Conservation (phyloP, 2,888 invertebrate species). For the Macaria liturata region DNA sequence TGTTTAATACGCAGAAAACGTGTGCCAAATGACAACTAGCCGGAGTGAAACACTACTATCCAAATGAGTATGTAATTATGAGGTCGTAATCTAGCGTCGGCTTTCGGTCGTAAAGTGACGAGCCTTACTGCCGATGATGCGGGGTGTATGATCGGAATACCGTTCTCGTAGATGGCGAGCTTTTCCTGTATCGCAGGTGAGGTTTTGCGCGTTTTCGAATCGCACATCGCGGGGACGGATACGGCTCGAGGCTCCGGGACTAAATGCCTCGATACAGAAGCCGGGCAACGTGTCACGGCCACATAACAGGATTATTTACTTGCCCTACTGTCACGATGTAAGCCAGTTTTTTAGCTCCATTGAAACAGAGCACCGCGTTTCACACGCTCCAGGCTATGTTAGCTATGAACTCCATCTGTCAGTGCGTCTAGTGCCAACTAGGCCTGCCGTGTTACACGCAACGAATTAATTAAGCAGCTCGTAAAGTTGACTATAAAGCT, state of each 20-base stretch:
- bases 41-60: slow-evolving; percentile 62
- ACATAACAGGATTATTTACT: slow-evolving; percentile 79
- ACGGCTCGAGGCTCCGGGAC: slow-evolving; percentile 56
- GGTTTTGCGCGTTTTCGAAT: slow-evolving; percentile 68
- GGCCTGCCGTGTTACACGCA: too few species aligned
- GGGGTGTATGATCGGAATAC: slow-evolving; percentile 61
- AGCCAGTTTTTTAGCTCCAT: slow-evolving; percentile 17
- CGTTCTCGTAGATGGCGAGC: slow-evolving; percentile 80
- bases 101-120: slow-evolving; percentile 63
- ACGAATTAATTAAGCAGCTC: too few species aligned
- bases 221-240: slow-evolving; percentile 74
- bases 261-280: slow-evolving; percentile 70
- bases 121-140: slow-evolving; percentile 49
- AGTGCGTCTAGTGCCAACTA: too few species aligned
- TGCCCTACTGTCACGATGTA: slow-evolving; percentile 58
- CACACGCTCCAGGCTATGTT: slow-evolving; percentile 11
- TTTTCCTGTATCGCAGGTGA: slow-evolving; percentile 78
- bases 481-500: too few species aligned
- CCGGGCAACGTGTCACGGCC: slow-evolving; percentile 80
- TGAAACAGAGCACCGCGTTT: slow-evolving; percentile 1
- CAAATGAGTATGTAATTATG: slow-evolving; percentile 45
- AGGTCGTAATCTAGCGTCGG: slow-evolving; percentile 16
- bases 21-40: slow-evolving; percentile 75
- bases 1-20: slow-evolving; percentile 43
- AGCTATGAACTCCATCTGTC: slow-evolving; percentile 7